Evolutionary conservation across 2,888 invertebrate species (phyloP), one percentile per base, ranked within the genome.

Genomic region (Patella pellucida): DNA sequence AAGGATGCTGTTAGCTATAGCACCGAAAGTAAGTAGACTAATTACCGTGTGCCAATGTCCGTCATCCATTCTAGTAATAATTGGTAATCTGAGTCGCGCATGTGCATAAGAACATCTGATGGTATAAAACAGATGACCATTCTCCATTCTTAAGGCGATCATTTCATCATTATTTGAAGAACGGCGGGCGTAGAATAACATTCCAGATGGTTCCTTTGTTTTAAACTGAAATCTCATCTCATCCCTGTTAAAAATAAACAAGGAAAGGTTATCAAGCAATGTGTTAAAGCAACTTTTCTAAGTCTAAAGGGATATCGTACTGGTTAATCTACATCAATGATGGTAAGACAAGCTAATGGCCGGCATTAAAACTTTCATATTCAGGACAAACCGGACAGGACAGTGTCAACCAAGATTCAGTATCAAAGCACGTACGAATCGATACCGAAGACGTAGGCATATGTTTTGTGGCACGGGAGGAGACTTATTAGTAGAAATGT

Each of bases 31-130:
- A 31, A 31, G 31, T 9, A 27, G 27, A 31, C 27, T 9, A 73
- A 76, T 54, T 72, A 83, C 84, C 76, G 78, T 80, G 72, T 84
- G 84, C 83, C 83, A 84, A 72, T 79, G 73, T 2, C 82, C 80
- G 67, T 83, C 81, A 68, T 81, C 78, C 12, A 82, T 78, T 19
- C 76, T 71, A 19, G 69, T 70, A 23, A 71, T 69, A 51, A 71
- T 74, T 11, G 83, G 80, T 9, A 84, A 75, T 7, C 79, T 82
- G 16, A 84, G 78, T 54, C 79, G 80, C 19, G 79, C 82, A 72
- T 81, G 79, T 0, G 82, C 81, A 0, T 79, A 77, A 50, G 78
- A 75, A 69, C 84, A 84, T 1, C 82, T 79, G 62, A 83, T 81
- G 69, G 80, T 82, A 69, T 81, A 84, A 71, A 78, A 78, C 19